These are phyloP conservation scores for Mythimna lalbum DNA, from an alignment of 2,888 invertebrate species.

Conservation along the genomic window DNA sequence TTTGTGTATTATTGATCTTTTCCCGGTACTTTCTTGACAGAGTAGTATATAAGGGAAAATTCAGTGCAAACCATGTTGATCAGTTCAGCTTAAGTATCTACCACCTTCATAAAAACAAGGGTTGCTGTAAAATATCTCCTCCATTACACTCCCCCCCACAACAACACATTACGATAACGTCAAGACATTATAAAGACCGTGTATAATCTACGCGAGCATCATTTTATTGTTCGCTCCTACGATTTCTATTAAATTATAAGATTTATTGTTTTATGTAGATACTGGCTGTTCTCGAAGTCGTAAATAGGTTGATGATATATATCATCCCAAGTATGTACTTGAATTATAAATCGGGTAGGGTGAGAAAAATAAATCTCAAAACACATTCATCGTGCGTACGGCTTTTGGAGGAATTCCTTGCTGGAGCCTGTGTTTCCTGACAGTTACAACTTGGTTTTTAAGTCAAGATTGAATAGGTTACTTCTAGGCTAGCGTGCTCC, in stretches of 20 bases:
- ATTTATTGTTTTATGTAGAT: not conserved
- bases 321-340: not conserved
- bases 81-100: not conserved
- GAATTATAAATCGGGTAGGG: slow-evolving; percentile 2
- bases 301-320: slow-evolving; percentile 15
- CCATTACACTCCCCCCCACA: slow-evolving; percentile 16
- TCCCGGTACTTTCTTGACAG: too few relatives aligned
- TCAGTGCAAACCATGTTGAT: not conserved
- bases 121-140: slow-evolving; percentile 1
- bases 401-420: too few relatives aligned
- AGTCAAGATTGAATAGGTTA: too few relatives aligned
- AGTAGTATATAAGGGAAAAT: too few relatives aligned
- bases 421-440: too few relatives aligned
- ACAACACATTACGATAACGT: slow-evolving; percentile 40
- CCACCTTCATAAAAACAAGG: not conserved
- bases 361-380: too few relatives aligned
- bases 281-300: slow-evolving; percentile 13
- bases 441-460: too few relatives aligned
- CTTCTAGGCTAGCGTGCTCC: too few relatives aligned
- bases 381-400: too few relatives aligned
- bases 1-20: too few relatives aligned
- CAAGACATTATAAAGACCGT: not conserved
- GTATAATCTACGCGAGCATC: slow-evolving; percentile 19
- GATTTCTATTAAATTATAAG: slow-evolving; percentile 24
- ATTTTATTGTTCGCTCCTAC: slow-evolving; percentile 18